Conservation (phyloP, 2,797 vertebrate species). For the Muscicapa comitata region DNA sequence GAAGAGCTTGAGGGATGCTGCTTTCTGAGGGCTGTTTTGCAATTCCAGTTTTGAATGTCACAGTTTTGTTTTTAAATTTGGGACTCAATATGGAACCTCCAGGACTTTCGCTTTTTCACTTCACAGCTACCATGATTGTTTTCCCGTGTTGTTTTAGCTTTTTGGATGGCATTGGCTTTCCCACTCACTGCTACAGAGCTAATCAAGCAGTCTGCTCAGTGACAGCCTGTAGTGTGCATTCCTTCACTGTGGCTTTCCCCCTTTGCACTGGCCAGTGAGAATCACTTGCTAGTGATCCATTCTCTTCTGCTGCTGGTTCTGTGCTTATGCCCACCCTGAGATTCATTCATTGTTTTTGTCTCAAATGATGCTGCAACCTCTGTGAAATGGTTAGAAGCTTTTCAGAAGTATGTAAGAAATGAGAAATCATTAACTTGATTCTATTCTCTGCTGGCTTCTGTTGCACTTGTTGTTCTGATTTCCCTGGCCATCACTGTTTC, state of each 20-base stretch:
- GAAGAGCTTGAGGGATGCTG: background rate
- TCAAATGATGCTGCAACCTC: background rate
- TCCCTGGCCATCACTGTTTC: background rate
- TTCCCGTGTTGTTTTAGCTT: background rate
- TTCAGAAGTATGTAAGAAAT: background rate
- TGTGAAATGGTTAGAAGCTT: background rate
- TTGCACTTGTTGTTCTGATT: background rate
- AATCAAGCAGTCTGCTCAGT: background rate
- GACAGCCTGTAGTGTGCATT: rapidly evolving
- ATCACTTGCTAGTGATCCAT: background rate
- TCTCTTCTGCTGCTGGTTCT: background rate
- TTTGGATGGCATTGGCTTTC: background rate
- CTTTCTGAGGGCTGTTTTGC: background rate
- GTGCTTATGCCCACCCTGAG: background rate
- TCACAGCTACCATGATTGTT: rapidly evolving
- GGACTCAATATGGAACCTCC: rapidly evolving
- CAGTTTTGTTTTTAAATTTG: background rate
- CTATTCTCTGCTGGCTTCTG: background rate
- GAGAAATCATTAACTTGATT: background rate
- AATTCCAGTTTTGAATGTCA: background rate
- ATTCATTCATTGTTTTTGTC: background rate
- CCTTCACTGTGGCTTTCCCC: background rate
- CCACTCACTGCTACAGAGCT: background rate
- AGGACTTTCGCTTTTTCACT: background rate
- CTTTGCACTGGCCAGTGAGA: background rate